Evolutionary conservation across 2,113 vertebrate genomes (phyloP).

Genomic region (Hemibagrus wyckioides): DNA sequence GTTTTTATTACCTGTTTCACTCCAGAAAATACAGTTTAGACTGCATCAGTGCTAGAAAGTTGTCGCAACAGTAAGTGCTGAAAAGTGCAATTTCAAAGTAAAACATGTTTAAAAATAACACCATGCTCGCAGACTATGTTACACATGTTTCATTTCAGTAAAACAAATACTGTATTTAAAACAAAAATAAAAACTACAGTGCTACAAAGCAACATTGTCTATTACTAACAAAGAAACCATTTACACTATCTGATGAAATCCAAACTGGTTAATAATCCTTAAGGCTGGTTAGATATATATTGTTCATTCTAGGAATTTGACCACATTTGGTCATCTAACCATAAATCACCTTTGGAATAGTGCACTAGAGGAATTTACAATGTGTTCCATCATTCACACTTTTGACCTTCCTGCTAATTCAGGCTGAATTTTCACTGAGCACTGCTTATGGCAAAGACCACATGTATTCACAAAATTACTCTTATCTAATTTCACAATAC

Average conservation of each 20-base stretch:
- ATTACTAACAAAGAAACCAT: conserved; percentile 8
- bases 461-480: neutral
- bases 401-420: conserved; percentile 38
- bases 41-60: neutral
- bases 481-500: too few relatives aligned
- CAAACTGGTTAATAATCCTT: neutral
- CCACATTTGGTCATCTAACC: conserved; percentile 40
- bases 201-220: neutral
- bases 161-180: neutral
- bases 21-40: neutral
- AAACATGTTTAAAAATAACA: neutral
- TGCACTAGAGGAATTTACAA: conserved; percentile 47
- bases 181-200: neutral
- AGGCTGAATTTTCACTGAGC: conserved; percentile 50
- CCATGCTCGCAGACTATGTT: neutral
- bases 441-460: neutral
- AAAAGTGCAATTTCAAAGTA: neutral
- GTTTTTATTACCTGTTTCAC: neutral
- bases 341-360: conserved; percentile 44
- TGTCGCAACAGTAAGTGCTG: neutral
- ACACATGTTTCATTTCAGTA: neutral
- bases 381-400: conserved; percentile 61
- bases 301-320: conserved; percentile 40
- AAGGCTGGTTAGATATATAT: neutral
- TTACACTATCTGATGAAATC: neutral